phyloP scores from a whole-genome alignment of 2,888 invertebrate species.

The Tuta absoluta region DNA sequence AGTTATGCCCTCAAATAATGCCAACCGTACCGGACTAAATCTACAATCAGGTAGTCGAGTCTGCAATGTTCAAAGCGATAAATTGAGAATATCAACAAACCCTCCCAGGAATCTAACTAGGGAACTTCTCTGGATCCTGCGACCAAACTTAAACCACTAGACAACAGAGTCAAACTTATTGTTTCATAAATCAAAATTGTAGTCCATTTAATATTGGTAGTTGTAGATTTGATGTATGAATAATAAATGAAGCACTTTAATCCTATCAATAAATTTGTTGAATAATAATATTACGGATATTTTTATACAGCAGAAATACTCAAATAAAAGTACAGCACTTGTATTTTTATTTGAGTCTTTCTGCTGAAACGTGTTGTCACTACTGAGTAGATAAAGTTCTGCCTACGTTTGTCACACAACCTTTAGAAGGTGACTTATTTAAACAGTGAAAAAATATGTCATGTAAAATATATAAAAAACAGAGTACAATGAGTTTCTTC shows the following conservation, averaged over 20 bases:
- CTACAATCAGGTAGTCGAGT: too few species aligned
- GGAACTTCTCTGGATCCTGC: too few species aligned
- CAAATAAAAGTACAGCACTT: too few species aligned
- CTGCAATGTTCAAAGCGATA: too few species aligned
- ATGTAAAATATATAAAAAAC: not conserved
- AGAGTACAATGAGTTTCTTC: slow-evolving; percentile 40
- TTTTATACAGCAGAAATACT: too few species aligned
- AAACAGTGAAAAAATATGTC: not conserved
- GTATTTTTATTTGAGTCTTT: too few species aligned
- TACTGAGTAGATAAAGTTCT: too few species aligned
- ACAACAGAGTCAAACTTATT: not conserved
- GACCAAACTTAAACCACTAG: too few species aligned
- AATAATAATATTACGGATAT: not conserved
- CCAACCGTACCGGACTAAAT: too few species aligned
- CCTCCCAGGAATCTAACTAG: too few species aligned
- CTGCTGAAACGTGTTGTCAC: not conserved
- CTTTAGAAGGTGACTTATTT: not conserved
- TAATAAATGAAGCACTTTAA: not conserved
- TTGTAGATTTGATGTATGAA: not conserved
- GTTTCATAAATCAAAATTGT: not conserved
- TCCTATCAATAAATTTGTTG: not conserved
- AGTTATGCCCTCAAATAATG: too few species aligned
- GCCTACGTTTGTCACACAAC: not conserved
- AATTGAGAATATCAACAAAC: too few species aligned
- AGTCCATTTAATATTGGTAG: not conserved